These are phyloP conservation scores for Galago senegalensis DNA, from an alignment of 2,797 vertebrate genomes.

Conservation along the genomic window DNA sequence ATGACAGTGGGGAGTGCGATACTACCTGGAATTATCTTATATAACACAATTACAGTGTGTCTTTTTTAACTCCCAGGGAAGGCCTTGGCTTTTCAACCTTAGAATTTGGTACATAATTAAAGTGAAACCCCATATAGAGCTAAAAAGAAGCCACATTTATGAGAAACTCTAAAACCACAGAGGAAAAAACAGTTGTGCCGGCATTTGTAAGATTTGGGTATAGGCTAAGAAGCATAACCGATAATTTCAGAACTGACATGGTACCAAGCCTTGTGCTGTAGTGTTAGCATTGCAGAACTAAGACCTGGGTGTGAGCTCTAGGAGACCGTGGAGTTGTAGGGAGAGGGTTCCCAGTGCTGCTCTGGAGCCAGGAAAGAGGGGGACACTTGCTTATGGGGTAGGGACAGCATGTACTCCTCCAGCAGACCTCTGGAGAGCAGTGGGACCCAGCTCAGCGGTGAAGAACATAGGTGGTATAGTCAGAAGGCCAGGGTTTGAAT, in stretches of 20 bases:
- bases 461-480: neutral
- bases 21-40: neutral
- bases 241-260: neutral
- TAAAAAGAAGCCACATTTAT: constrained; percentile 12
- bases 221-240: neutral
- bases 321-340: neutral
- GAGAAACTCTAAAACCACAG: constrained; percentile 1
- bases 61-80: constrained; percentile 11
- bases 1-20: neutral
- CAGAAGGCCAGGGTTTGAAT: neutral
- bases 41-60: neutral
- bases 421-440: neutral
- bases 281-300: neutral
- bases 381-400: neutral
- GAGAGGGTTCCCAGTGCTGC: neutral
- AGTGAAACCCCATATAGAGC: neutral
- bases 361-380: neutral
- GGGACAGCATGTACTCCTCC: neutral
- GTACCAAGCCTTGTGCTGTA: neutral
- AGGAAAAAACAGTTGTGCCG: neutral
- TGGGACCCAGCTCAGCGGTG: neutral
- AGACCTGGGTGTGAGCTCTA: neutral
- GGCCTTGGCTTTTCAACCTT: constrained; percentile 18
- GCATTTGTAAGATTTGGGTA: neutral
- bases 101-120: neutral